A percentile compares a stretch with the other conserved stretches of the same genome.
Evolutionary conservation across 2,797 vertebrate genomes (phyloP).

Genomic region (Mus caroli): DNA sequence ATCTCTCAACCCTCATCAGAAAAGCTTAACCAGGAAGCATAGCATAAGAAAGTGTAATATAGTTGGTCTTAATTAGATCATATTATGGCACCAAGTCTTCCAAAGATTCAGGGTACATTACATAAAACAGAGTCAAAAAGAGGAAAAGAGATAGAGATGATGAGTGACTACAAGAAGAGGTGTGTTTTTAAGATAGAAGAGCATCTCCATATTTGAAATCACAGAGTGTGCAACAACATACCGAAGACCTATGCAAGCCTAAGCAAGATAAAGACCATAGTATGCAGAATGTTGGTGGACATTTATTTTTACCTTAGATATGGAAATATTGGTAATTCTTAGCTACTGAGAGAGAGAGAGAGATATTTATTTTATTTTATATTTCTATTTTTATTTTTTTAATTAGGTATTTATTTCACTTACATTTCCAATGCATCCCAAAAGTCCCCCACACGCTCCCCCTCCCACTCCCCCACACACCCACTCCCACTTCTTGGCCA

Average conservation of each 20-base stretch:
- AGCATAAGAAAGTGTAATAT: neutral
- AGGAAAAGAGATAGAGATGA: neutral
- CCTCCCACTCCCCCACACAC: too few species aligned
- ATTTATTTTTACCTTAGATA: neutral
- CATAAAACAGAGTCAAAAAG: neutral
- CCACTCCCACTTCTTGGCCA: too few species aligned
- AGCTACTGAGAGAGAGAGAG: neutral
- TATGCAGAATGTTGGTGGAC: fast-evolving
- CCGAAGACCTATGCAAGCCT: neutral
- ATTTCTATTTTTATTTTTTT: too few species aligned
- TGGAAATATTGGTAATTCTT: neutral
- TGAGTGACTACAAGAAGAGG: too few species aligned
- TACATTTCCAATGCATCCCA: too few species aligned
- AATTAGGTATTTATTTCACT: too few species aligned
- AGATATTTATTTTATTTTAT: too few species aligned
- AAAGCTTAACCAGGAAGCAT: neutral
- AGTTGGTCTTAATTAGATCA: neutral
- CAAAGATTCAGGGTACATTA: neutral
- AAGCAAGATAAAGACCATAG: neutral
- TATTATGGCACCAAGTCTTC: neutral
- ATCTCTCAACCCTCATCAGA: neutral
- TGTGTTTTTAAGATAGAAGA: neutral
- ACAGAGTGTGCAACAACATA: neutral
- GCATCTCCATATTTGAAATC: neutral
- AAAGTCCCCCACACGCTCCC: too few species aligned